phyloP scores from a whole-genome alignment of 2,113 vertebrate species.

The Pimephales promelas region DNA sequence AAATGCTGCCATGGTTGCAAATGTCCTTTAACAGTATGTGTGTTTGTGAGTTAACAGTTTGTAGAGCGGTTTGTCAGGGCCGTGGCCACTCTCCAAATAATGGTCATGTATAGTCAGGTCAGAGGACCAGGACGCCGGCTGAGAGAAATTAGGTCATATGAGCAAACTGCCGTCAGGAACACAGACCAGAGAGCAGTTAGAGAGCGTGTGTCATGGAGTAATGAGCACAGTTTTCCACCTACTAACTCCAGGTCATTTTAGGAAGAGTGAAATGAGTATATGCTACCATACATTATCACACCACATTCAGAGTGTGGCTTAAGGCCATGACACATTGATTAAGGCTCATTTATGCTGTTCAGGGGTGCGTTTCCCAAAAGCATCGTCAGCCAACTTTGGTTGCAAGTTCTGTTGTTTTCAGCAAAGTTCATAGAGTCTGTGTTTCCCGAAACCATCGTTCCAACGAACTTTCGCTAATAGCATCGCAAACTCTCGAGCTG shows the following conservation, averaged over 20 bases:
- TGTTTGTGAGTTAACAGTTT: neutral
- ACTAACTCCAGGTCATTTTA: conserved; percentile 46
- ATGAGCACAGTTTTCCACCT: conserved; percentile 28
- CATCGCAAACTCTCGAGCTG: no score
- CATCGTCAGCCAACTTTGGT: no score
- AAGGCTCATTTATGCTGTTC: neutral
- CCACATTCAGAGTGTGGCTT: neutral
- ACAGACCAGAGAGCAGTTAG: conserved; percentile 31
- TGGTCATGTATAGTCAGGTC: neutral
- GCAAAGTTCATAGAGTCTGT: no score
- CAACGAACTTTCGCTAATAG: no score
- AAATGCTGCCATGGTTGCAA: neutral
- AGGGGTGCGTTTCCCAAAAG: neutral
- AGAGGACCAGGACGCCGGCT: conserved; percentile 31
- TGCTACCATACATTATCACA: neutral
- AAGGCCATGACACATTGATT: neutral
- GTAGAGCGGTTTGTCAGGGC: neutral
- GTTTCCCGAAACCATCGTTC: no score
- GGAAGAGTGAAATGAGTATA: conserved; percentile 7
- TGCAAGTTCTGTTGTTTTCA: no score
- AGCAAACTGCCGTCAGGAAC: conserved; percentile 13
- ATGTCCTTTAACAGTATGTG: neutral
- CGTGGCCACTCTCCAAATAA: neutral
- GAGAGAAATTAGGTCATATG: conserved; percentile 58
- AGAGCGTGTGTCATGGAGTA: conserved; percentile 26